Evolutionary conservation across 1,140 invertebrate species (phyloP).

Genomic region (Drosophila pandora): DNA sequence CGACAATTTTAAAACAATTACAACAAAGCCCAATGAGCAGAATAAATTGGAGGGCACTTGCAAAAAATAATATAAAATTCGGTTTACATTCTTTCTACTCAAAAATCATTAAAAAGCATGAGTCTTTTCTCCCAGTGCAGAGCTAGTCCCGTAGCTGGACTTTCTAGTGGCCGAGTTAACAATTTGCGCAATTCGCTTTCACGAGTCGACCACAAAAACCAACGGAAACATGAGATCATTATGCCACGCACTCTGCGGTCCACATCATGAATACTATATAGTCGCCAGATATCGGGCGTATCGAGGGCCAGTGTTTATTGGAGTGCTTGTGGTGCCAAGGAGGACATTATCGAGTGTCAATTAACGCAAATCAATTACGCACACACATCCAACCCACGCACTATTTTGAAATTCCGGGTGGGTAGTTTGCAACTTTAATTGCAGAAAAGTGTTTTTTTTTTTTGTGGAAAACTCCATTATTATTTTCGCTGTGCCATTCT

Average conservation of each 20-base stretch:
- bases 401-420: no score
- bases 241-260: conserved; percentile 66
- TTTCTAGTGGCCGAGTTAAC: conserved; percentile 26
- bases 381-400: not conserved
- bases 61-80: not conserved
- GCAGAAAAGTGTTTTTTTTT: not conserved
- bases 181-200: conserved; percentile 45
- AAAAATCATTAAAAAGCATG: no score
- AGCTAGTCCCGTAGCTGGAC: not conserved
- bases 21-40: conserved; percentile 37
- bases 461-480: not conserved
- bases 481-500: conserved; percentile 9
- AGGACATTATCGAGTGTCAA: conserved; percentile 25
- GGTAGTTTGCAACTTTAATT: not conserved
- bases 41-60: not conserved
- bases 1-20: conserved; percentile 56
- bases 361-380: conserved; percentile 26
- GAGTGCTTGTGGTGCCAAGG: conserved; percentile 6
- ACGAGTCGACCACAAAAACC: conserved; percentile 51
- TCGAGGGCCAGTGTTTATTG: conserved; percentile 1
- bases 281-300: not conserved
- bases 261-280: conserved; percentile 25
- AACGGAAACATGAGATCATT: conserved; percentile 68
- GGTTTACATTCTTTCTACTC: no score
- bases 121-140: conserved; percentile 2